phyloP scores from a whole-genome alignment of 2,797 vertebrate species.

The Oophaga sylvatica region DNA sequence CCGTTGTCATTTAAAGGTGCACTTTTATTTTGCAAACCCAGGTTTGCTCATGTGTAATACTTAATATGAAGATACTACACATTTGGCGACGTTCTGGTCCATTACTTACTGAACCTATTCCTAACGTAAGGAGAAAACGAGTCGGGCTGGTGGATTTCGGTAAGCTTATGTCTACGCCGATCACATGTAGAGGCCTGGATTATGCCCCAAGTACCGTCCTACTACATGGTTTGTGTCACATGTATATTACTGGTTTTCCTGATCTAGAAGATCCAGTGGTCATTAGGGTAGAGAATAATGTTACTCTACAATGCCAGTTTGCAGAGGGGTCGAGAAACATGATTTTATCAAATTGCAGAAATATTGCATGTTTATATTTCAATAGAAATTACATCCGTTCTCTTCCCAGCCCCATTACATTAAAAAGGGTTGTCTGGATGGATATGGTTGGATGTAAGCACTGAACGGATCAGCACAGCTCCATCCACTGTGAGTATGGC shows the following conservation, averaged over 20 bases:
- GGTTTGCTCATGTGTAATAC: neutral
- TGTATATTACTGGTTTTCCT: neutral
- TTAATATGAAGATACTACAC: constrained; percentile 1
- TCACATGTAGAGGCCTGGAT: neutral
- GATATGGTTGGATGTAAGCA: too few relatives aligned
- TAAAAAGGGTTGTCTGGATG: too few relatives aligned
- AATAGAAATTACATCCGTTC: too few relatives aligned
- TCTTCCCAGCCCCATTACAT: too few relatives aligned
- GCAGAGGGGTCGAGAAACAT: too few relatives aligned
- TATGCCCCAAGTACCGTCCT: neutral
- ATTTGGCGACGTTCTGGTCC: neutral
- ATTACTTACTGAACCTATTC: neutral
- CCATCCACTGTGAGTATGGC: too few relatives aligned
- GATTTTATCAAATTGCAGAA: too few relatives aligned
- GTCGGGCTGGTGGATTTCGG: neutral
- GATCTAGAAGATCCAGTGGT: too few relatives aligned
- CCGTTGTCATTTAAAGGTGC: neutral
- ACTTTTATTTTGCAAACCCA: neutral
- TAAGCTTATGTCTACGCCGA: neutral
- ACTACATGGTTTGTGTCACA: neutral
- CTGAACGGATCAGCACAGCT: too few relatives aligned
- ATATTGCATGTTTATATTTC: too few relatives aligned
- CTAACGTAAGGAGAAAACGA: neutral
- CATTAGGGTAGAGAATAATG: too few relatives aligned
- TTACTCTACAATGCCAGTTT: too few relatives aligned